phyloP scores from a whole-genome alignment of 1,140 invertebrate genomes.

The Pachypsylla venusta region DNA sequence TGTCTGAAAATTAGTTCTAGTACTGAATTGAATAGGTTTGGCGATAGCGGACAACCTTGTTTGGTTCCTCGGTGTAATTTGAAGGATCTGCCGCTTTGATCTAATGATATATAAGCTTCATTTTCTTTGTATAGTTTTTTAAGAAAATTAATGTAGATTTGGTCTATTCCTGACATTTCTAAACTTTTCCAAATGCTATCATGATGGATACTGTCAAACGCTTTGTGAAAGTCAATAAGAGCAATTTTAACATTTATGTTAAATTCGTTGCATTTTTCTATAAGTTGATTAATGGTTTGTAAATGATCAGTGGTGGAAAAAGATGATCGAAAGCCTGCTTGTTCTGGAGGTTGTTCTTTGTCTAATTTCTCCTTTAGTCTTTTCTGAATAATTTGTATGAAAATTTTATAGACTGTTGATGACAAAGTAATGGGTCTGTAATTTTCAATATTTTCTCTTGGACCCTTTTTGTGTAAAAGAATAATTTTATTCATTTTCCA shows the following conservation, averaged over 20 bases:
- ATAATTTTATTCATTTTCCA: slow-evolving; percentile 20
- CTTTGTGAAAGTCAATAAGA: slow-evolving; percentile 14
- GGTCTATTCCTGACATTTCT: background rate
- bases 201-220: slow-evolving; percentile 16
- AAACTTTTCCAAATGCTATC: slow-evolving; percentile 13
- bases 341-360: slow-evolving; percentile 14
- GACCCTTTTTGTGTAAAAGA: slow-evolving; percentile 21
- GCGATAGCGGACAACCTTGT: background rate
- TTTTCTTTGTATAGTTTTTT: background rate
- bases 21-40: background rate
- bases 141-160: background rate
- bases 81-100: background rate
- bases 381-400: slow-evolving; percentile 8
- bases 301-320: slow-evolving; percentile 14
- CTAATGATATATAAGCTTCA: background rate
- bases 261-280: slow-evolving; percentile 15
- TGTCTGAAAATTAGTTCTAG: background rate
- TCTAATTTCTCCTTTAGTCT: slow-evolving; percentile 13
- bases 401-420: slow-evolving; percentile 15
- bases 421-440: slow-evolving; percentile 22
- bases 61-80: background rate
- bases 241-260: background rate
- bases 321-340: slow-evolving; percentile 13
- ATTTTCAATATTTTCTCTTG: slow-evolving; percentile 19
- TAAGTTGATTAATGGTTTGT: slow-evolving; percentile 12